These are phyloP conservation scores for Fratercula arctica DNA, from an alignment of 2,797 vertebrate species.

Conservation along the genomic window DNA sequence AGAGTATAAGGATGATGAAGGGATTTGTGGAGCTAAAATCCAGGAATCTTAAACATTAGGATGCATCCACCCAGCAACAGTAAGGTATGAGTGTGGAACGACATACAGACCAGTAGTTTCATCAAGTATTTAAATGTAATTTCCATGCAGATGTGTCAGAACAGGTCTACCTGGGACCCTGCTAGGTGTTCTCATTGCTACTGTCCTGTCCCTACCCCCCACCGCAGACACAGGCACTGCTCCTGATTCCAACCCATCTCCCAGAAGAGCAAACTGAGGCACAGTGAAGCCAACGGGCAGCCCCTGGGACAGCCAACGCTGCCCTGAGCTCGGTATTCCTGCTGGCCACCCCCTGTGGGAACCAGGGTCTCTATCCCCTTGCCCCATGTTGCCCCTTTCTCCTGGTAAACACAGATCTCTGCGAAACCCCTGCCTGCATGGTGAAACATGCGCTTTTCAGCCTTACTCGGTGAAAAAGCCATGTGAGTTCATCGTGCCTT, in stretches of 20 bases:
- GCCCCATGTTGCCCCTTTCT: neutral
- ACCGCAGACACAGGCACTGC: neutral
- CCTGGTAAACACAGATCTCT: neutral
- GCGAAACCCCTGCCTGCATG: neutral
- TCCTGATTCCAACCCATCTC: neutral
- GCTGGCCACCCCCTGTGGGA: neutral
- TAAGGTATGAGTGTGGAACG: neutral
- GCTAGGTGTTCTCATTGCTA: neutral
- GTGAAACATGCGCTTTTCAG: neutral
- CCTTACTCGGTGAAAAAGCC: neutral
- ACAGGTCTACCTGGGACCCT: neutral
- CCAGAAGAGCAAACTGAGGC: neutral
- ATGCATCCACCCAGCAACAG: accelerated
- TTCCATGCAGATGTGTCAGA: neutral
- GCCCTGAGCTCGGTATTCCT: neutral
- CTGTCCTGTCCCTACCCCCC: neutral
- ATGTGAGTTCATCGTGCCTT: slow-evolving; percentile 32
- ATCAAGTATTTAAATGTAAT: no score
- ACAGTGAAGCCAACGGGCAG: neutral
- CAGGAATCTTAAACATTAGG: neutral
- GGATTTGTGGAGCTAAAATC: neutral
- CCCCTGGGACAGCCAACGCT: accelerated
- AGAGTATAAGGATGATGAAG: neutral
- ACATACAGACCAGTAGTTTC: neutral
- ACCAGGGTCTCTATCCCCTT: neutral